Base-by-base conservation (phyloP, 2,797 vertebrate genomes). In the Menidia menidia region DNA sequence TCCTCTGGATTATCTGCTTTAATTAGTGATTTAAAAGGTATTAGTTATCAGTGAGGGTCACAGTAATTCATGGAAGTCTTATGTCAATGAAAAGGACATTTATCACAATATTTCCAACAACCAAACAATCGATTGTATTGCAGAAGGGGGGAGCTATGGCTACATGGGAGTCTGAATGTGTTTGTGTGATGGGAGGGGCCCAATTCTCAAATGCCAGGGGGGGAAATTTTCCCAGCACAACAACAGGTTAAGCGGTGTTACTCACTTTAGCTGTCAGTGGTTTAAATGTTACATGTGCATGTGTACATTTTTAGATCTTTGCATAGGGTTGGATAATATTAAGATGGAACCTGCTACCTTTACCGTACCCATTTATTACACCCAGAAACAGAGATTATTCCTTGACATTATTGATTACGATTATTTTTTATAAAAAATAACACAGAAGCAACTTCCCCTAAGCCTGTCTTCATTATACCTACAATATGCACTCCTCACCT, bases 1-100 rank as follows among this genome's bases (percentile, higher is more conserved):
- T 71, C 62, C 41, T 80, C 70, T 69, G 58, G 78, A 81, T 87
- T 69, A 70, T 71, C 68, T 72, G 81, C 10, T 85, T 84, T 83
- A 85, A 84, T 88, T 81, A 63, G 77, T 75, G 69, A 78, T 81
- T 75, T 66, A 60, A 67, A 18, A 61, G 41, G 67, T 75, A 75
- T 80, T 74, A 39, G 64, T 75, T 64, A 55, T 69, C 70, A 19
- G 54, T 35, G 51, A 14, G 69, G 60, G 58, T 67, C 53, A 57
- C 45, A 33, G 9, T 55, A 18, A 68, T 73, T 76, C 58, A 15
- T 44, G 47, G 30, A 65, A 61, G 68, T 12, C 39, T 57, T 19
- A 18, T 73, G 47, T 77, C 52, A 68, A 4, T 11, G 55, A 4
- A 52, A 30, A 52, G 7, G 10, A 39, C 35, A 52, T 12, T 52